These are phyloP conservation scores for Odontomachus brunneus DNA, from an alignment of 1,140 invertebrate genomes.

Conservation along the genomic window DNA sequence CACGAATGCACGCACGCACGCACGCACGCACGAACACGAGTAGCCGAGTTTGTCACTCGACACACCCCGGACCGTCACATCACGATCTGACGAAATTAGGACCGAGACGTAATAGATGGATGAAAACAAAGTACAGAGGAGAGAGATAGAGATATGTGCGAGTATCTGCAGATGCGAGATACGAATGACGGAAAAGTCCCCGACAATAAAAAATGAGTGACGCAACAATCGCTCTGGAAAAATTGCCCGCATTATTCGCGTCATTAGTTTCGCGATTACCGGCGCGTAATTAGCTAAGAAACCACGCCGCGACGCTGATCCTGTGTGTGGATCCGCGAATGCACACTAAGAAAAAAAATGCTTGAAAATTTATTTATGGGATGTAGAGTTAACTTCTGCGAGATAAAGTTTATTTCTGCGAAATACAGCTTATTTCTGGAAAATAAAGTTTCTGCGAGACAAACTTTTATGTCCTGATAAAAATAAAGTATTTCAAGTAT, in stretches of 20 bases:
- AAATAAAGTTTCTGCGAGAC: too few relatives aligned
- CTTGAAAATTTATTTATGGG: too few relatives aligned
- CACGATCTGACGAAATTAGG: neutral
- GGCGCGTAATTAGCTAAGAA: neutral
- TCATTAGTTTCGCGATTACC: conserved; percentile 3
- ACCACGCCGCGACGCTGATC: neutral
- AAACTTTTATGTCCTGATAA: too few relatives aligned
- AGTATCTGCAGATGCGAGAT: too few relatives aligned
- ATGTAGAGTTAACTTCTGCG: too few relatives aligned
- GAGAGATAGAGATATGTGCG: neutral
- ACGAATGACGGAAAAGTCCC: neutral
- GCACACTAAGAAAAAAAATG: too few relatives aligned
- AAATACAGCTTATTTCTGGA: too few relatives aligned
- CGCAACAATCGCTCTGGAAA: neutral
- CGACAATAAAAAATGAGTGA: neutral
- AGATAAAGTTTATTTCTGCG: too few relatives aligned
- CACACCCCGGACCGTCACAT: conserved; percentile 41
- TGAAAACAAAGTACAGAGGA: neutral
- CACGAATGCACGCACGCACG: too few relatives aligned
- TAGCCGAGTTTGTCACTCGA: conserved; percentile 58
- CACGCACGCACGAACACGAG: conserved; percentile 1
- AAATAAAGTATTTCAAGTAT: too few relatives aligned
- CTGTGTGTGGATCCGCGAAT: neutral
- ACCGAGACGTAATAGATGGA: neutral
- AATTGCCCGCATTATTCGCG: neutral